Evolutionary conservation across 1,140 invertebrate genomes (phyloP), one percentile per base, ranked within the genome.

Genomic region (Scaptomyza graminum): DNA sequence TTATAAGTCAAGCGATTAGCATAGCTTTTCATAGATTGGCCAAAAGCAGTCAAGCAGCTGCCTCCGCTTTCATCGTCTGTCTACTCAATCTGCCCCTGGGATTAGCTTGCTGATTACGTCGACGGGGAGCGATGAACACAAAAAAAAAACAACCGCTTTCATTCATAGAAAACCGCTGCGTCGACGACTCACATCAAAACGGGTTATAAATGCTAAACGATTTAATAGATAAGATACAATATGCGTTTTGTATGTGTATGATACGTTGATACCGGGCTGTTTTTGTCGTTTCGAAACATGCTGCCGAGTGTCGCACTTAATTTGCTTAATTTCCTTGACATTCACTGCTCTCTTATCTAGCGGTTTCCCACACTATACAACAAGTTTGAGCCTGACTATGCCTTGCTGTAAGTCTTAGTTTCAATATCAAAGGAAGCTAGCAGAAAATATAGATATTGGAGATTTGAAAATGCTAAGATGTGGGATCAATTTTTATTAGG

Each of bases 191-290:
- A 57, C 59, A 76, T 34, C 63, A 83, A 88, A 22, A 89, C 83
- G 69, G 79, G 84, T 88, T 87, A 79, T 75, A 79, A 80, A 88
- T 87, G 83, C 68, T 87, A 83, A 88, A 82, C 84, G 83, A 88
- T 88, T 83, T 74, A 57, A 88, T 79, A 88, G 83, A 88, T 88
- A 88, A 88, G 84, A 87, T 87, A 71, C n/a, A n/a, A n/a, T 79
- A 54, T 47, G 37, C 49, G 9, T 3, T 66, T 57, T 66, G 44
- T 62, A 46, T 64, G 39, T 63, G 60, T 66, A 25, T 51, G 49
- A 49, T 56, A 31, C 39, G 34, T 41, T 34, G 31, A 34, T 34
- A 34, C 0, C 7, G 2, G 31, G 31, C 2, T 31, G 65, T 61
- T 66, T 55, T 51, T 43, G 43, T 52, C 65, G 72, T 73, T 73